A percentile compares a stretch with the other conserved stretches of the same genome.
phyloP scores from a whole-genome alignment of 2,888 invertebrate species.

The Uropetala carovei region DNA sequence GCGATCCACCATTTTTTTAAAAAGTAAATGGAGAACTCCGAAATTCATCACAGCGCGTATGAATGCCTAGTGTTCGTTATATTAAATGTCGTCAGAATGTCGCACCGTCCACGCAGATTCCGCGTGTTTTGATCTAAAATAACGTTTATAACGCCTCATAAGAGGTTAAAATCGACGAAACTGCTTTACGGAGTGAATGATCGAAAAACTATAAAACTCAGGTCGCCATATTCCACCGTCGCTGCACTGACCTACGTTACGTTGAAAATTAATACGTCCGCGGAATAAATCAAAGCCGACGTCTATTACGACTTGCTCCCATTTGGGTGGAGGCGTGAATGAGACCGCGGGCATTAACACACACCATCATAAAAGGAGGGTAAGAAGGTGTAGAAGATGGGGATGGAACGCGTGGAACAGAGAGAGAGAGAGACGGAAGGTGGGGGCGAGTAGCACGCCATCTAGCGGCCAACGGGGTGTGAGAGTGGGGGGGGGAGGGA shows the following conservation, averaged over 20 bases:
- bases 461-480: not conserved
- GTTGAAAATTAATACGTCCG: slow-evolving; percentile 1
- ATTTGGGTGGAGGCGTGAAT: not conserved
- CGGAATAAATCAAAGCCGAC: slow-evolving; percentile 24
- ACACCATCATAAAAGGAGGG: not conserved
- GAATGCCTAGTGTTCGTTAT: no score
- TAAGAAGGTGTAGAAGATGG: no score
- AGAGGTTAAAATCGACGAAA: not conserved
- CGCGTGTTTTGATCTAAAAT: no score
- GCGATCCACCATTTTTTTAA: no score
- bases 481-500: not conserved
- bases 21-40: no score
- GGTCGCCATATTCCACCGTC: not conserved
- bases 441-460: not conserved
- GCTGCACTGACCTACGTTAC: not conserved
- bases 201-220: not conserved
- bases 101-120: no score
- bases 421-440: not conserved
- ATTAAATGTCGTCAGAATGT: no score
- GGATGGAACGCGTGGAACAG: no score
- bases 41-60: no score
- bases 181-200: not conserved
- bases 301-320: slow-evolving; percentile 22
- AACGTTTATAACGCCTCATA: no score
- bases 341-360: not conserved